A percentile compares a stretch with the other conserved stretches of the same genome.
Evolutionary conservation across 2,888 invertebrate species (phyloP).

Genomic region (Drosophila stalkeri): DNA sequence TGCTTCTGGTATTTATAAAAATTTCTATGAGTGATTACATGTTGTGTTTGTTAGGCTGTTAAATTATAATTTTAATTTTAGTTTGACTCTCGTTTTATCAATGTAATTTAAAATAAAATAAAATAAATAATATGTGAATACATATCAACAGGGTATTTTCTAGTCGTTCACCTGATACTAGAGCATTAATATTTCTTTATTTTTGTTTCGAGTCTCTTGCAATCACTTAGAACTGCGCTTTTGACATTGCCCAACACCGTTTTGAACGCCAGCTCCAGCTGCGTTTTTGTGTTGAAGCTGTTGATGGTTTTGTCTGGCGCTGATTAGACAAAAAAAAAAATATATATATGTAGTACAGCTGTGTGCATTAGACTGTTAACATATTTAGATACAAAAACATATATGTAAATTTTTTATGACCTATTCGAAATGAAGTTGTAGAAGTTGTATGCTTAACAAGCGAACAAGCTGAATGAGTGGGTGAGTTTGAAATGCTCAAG

Average conservation of each 20-base stretch:
- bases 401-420: conserved; percentile 4
- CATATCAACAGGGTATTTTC: not conserved
- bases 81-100: too few species aligned
- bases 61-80: too few species aligned
- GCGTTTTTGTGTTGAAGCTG: conserved; percentile 53
- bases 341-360: conserved; percentile 13
- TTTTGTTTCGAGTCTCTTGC: conserved; percentile 1
- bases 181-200: not conserved
- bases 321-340: conserved; percentile 41
- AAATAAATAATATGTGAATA: too few species aligned
- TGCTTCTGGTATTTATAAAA: too few species aligned
- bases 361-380: conserved; percentile 33
- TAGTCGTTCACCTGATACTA: not conserved
- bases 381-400: conserved; percentile 25
- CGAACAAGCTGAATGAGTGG: not conserved
- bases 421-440: conserved; percentile 23
- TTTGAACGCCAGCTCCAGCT: conserved; percentile 69
- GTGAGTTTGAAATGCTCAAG: not conserved
- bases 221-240: conserved; percentile 43
- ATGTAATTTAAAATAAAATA: too few species aligned
- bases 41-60: too few species aligned
- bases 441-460: not conserved
- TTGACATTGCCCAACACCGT: conserved; percentile 35
- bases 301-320: conserved; percentile 23
- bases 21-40: too few species aligned